Conservation (phyloP, 2,888 invertebrate species). For the Endomychus coccineus region DNA sequence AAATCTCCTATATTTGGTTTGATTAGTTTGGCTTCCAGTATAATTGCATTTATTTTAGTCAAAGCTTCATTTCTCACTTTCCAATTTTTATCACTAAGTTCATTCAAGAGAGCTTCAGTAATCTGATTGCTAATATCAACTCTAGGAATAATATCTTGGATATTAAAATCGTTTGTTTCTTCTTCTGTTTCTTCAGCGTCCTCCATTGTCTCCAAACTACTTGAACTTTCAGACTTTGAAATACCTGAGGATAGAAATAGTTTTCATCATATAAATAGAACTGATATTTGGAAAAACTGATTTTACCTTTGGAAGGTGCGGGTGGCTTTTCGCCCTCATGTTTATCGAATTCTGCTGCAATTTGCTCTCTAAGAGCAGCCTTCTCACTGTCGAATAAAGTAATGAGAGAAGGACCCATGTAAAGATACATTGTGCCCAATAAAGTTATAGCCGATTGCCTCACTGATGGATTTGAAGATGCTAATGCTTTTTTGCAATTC, state of each 20-base stretch:
- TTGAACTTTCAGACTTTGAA: conserved; percentile 49
- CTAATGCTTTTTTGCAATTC: conserved; percentile 73
- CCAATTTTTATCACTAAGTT: conserved; percentile 88
- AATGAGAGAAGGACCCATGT: conserved; percentile 68
- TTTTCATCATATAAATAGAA: too few relatives aligned
- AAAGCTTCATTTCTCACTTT: conserved; percentile 76
- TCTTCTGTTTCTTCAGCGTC: conserved; percentile 41
- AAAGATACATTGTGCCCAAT: conserved; percentile 71
- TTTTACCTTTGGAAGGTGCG: conserved; percentile 57
- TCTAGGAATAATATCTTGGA: conserved; percentile 67
- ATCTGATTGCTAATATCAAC: conserved; percentile 77
- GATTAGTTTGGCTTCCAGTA: conserved; percentile 72
- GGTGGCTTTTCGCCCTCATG: conserved; percentile 69
- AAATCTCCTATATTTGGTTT: conserved; percentile 78
- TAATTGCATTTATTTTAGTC: conserved; percentile 61
- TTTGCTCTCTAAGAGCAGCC: conserved; percentile 72
- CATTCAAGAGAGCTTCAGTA: conserved; percentile 70
- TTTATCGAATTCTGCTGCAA: conserved; percentile 80
- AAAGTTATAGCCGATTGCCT: conserved; percentile 69
- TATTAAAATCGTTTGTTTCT: conserved; percentile 45
- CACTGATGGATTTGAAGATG: conserved; percentile 79
- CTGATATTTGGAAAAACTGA: conserved; percentile 1
- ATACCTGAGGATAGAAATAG: conserved; percentile 22
- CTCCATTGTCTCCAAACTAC: conserved; percentile 45
- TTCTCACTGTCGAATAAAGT: conserved; percentile 83